Conservation (phyloP, 2,797 vertebrate genomes). For the Urophycis tenuis region DNA sequence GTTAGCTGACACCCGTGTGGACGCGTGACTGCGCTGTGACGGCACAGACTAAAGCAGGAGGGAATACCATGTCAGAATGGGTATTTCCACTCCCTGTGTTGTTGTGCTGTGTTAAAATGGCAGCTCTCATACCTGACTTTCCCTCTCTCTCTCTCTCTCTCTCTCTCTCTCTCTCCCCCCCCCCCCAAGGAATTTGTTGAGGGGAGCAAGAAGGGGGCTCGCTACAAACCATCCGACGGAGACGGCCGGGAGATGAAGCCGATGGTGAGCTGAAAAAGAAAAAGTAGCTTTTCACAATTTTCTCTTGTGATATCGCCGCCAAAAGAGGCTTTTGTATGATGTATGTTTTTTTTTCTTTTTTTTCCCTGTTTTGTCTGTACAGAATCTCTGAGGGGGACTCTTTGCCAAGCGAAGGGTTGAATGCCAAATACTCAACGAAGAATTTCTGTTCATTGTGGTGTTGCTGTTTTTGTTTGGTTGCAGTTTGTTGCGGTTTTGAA, state of each 20-base stretch:
- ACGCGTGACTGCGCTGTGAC: not conserved
- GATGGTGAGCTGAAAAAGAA: slow-evolving; percentile 78
- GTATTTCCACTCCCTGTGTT: not conserved
- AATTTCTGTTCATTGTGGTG: too few relatives aligned
- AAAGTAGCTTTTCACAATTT: not conserved
- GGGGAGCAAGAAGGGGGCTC: slow-evolving; percentile 79
- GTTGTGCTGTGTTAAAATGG: not conserved
- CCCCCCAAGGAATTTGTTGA: slow-evolving; percentile 89
- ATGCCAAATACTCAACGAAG: slow-evolving; percentile 21
- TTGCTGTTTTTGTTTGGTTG: too few relatives aligned
- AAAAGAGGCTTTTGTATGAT: not conserved
- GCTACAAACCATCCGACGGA: slow-evolving; percentile 64
- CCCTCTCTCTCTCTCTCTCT: slow-evolving; percentile 40
- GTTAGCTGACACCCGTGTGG: not conserved
- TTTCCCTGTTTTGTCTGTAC: slow-evolving; percentile 63
- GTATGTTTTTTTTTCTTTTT: too few relatives aligned
- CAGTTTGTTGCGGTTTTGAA: slow-evolving; percentile 10
- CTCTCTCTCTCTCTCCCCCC: slow-evolving; percentile 44
- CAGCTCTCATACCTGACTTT: not conserved
- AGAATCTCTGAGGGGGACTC: slow-evolving; percentile 75
- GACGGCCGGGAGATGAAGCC: slow-evolving; percentile 83
- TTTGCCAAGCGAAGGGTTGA: slow-evolving; percentile 70
- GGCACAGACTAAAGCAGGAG: not conserved
- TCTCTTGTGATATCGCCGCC: not conserved
- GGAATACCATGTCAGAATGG: not conserved